Base-by-base conservation (phyloP, 2,113 vertebrate species). In the Melospiza melodia region DNA sequence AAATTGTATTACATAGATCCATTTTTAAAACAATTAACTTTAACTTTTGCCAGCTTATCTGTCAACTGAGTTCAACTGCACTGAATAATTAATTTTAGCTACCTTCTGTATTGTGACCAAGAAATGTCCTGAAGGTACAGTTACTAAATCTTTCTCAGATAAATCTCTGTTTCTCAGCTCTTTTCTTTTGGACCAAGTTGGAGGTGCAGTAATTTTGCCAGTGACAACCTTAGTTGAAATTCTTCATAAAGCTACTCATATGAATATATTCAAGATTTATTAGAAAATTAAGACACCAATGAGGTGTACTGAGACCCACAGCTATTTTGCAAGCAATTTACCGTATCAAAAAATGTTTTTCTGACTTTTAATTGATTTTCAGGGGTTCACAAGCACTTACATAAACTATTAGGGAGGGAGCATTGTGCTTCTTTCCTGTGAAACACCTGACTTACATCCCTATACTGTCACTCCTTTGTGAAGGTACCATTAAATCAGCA, bases 21-120 rank as follows among this genome's bases (percentile, higher is more conserved):
- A 51, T 49, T 78, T 93, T 93, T 77, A 54, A 69, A 93, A 54
- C 28, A 80, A 74, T 37, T 89, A 81, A 68, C 83, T 87, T 95
- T 85, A 92, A 72, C 41, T 85, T 57, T 90, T 57, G 41, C 27
- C 57, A 75, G 9, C 27, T 89, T 89, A 33, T 61, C 51, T 68
- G 57, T 69, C 35, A 93, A 71, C n/a, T 62, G 77, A 90, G 39
- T 92, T 94, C 84, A 87, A n/a, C 28, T 2, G 9, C 31, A 11
- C 37, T 37, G 58, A 85, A 55, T 48, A 94, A 92, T 74, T 87
- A 87, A 87, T 84, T 90, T 84, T 52, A 87, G 43, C 57, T 93
- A 63, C 18, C 27, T 79, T 88, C 48, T 90, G 30, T 51, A 33
- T 54, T 57, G 39, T 89, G 68, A 75, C 69, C 51, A 39, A 80